These are phyloP conservation scores for Cinara cedri DNA, from an alignment of 2,888 invertebrate species.

Conservation along the genomic window DNA sequence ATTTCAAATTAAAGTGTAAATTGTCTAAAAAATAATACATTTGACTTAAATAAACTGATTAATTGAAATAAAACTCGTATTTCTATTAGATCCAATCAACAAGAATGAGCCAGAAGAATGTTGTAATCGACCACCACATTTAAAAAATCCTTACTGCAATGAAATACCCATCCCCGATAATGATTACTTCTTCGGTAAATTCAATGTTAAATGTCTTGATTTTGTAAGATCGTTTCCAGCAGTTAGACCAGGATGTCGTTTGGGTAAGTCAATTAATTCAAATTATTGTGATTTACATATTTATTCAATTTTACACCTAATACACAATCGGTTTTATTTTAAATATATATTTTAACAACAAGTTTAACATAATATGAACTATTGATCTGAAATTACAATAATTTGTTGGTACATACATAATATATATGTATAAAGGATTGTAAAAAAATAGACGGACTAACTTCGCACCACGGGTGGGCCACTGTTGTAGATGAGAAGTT, in stretches of 20 bases:
- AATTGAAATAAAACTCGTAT: background rate
- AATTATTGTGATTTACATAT: no score
- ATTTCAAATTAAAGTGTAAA: background rate
- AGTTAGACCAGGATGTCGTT: slow-evolving; percentile 83
- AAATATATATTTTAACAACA: no score
- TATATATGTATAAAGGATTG: no score
- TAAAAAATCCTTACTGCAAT: slow-evolving; percentile 89
- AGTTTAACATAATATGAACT: no score
- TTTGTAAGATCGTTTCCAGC: slow-evolving; percentile 89
- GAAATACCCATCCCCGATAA: slow-evolving; percentile 87
- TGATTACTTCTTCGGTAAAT: slow-evolving; percentile 87
- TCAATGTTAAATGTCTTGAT: slow-evolving; percentile 84
- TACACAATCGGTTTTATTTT: no score
- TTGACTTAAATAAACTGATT: background rate
- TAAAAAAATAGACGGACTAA: no score
- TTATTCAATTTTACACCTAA: no score
- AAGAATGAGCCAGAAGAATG: slow-evolving; percentile 92
- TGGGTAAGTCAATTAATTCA: slow-evolving; percentile 68
- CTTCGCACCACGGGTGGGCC: no score
- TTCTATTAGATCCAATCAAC: slow-evolving; percentile 74
- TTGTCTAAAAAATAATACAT: no score
- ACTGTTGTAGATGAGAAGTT: no score
- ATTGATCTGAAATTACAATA: no score
- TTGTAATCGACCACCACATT: slow-evolving; percentile 79
- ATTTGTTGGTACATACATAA: no score